phyloP scores from a whole-genome alignment of 2,113 vertebrate genomes.

The Phodopus roborovskii region DNA sequence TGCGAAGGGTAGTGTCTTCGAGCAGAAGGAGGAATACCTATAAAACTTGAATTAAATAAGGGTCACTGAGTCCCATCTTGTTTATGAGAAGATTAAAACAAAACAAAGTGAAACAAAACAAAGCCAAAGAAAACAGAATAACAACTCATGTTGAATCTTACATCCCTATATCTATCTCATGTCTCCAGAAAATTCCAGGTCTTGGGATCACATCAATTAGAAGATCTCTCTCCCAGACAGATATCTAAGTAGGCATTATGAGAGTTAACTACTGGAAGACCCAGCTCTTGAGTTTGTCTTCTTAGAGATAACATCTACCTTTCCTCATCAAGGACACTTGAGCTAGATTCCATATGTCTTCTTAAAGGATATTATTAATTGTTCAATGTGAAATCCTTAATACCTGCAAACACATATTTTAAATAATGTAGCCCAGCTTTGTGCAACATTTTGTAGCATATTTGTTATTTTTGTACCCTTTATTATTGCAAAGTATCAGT shows the following conservation, averaged over 20 bases:
- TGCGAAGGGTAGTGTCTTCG: neutral
- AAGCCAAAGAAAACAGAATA: neutral
- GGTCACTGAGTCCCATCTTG: neutral
- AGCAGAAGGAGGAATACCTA: neutral
- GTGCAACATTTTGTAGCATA: neutral
- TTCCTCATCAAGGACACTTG: neutral
- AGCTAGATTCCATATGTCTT: neutral
- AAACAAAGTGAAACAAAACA: too few species aligned
- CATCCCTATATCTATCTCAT: neutral
- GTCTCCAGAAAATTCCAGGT: neutral
- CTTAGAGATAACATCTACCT: neutral
- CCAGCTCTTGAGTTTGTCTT: neutral
- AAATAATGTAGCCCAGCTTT: neutral
- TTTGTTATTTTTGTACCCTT: neutral
- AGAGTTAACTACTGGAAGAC: neutral
- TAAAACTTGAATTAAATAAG: neutral
- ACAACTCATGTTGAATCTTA: neutral
- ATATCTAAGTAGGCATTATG: fast-evolving
- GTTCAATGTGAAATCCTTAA: neutral
- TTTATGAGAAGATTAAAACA: neutral
- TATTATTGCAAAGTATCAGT: neutral
- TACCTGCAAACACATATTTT: neutral
- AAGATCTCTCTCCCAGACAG: neutral
- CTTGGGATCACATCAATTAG: neutral
- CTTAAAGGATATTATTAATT: neutral